Conservation (phyloP, 2,797 vertebrate species). For the Neomorphus geoffroyi region DNA sequence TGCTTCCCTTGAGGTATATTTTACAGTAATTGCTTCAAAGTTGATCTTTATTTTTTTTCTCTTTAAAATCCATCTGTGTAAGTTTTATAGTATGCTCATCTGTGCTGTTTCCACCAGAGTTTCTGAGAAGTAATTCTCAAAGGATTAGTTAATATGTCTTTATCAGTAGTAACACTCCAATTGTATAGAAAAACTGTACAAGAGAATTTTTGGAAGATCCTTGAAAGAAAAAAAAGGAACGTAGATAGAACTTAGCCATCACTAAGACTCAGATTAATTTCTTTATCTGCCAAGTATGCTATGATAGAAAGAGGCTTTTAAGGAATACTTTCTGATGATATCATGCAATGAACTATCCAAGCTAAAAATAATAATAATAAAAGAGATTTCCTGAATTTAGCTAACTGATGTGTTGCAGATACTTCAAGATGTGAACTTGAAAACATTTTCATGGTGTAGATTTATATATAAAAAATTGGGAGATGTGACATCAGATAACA, state of each 20-base stretch:
- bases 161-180: background rate
- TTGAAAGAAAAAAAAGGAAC: background rate
- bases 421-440: background rate
- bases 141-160: background rate
- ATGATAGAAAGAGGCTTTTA: background rate
- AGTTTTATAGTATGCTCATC: background rate
- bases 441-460: background rate
- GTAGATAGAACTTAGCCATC: background rate
- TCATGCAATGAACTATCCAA: background rate
- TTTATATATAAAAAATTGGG: background rate
- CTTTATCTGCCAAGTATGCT: accelerated
- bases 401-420: background rate
- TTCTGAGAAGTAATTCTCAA: background rate
- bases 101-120: background rate
- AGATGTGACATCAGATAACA: background rate
- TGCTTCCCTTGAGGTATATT: background rate
- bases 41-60: background rate
- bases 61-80: background rate
- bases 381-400: background rate
- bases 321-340: background rate
- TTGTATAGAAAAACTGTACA: background rate
- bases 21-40: background rate
- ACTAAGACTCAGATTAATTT: background rate
- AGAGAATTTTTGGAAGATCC: background rate
- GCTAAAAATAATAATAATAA: background rate